Evolutionary conservation across 2,113 vertebrate genomes (phyloP).

Genomic region (Genyomyrus donnyi): DNA sequence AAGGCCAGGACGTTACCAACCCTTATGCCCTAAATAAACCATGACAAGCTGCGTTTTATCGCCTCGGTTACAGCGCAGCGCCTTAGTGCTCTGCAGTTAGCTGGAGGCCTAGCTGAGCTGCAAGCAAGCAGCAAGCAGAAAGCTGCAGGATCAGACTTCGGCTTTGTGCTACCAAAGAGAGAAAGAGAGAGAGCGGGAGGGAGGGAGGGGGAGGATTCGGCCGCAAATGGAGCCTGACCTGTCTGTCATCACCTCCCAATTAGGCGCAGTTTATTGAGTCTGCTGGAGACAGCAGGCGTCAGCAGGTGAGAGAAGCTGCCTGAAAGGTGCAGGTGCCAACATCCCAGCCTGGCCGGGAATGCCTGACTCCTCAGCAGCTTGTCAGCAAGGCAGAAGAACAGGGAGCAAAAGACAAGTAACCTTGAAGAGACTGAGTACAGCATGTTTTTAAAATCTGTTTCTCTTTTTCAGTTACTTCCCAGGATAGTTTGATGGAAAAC

Average conservation of each 20-base stretch:
- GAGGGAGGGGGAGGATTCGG: constrained; percentile 28
- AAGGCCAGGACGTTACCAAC: background rate
- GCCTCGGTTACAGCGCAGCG: background rate
- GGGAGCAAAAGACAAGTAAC: constrained; percentile 23
- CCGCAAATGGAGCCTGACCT: constrained; percentile 50
- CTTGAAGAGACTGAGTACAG: constrained; percentile 42
- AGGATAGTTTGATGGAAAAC: constrained; percentile 37
- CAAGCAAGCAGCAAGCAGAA: constrained; percentile 1
- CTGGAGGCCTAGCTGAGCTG: background rate
- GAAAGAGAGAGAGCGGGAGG: background rate
- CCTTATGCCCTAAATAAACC: background rate
- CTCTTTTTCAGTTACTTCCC: constrained; percentile 27
- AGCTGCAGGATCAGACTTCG: background rate
- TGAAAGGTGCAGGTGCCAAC: constrained; percentile 50
- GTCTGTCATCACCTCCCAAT: constrained; percentile 70
- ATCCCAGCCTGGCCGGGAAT: constrained; percentile 33
- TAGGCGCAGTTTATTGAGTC: constrained; percentile 61
- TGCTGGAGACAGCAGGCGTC: constrained; percentile 57
- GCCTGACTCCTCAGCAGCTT: constrained; percentile 22
- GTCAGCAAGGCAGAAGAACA: constrained; percentile 12
- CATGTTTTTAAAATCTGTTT: constrained; percentile 45
- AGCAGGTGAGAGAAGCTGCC: constrained; percentile 58
- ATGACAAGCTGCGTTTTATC: background rate
- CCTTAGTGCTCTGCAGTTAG: background rate
- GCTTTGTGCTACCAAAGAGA: constrained; percentile 16